These are phyloP conservation scores for Plagodis pulveraria DNA, from an alignment of 2,888 invertebrate species.

Conservation along the genomic window DNA sequence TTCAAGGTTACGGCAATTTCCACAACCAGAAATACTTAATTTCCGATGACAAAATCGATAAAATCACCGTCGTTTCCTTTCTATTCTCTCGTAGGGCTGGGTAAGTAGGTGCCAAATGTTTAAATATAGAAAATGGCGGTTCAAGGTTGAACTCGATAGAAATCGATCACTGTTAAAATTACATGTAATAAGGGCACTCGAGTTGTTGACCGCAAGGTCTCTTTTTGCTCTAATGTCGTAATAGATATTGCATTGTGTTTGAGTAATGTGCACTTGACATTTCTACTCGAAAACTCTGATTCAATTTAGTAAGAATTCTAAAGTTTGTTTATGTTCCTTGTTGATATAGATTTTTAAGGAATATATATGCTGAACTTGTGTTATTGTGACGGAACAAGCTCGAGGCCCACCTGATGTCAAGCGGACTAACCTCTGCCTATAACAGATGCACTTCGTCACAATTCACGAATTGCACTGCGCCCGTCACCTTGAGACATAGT, in stretches of 20 bases:
- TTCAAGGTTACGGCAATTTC: conserved; percentile 23
- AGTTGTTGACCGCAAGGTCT: conserved; percentile 65
- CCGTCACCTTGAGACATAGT: no score
- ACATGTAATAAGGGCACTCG: conserved; percentile 69
- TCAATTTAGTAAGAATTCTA: background rate
- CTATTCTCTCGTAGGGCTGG: conserved; percentile 28
- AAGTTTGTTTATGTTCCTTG: no score
- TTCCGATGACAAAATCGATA: conserved; percentile 15
- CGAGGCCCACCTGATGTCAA: no score
- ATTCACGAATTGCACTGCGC: no score
- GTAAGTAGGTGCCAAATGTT: conserved; percentile 20
- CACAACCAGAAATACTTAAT: conserved; percentile 16
- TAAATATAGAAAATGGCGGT: conserved; percentile 32
- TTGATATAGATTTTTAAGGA: no score
- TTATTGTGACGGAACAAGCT: no score
- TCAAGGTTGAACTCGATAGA: conserved; percentile 66
- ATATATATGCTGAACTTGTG: no score
- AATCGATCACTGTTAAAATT: conserved; percentile 65
- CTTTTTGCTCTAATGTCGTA: conserved; percentile 69
- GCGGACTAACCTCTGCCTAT: no score
- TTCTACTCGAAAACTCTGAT: conserved; percentile 16
- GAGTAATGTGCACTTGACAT: conserved; percentile 42
- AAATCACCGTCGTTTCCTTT: conserved; percentile 30
- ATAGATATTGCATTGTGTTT: conserved; percentile 47
- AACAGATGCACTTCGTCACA: no score